Evolutionary conservation across 2,797 vertebrate genomes (phyloP).

Genomic region (Chrosomus eos): DNA sequence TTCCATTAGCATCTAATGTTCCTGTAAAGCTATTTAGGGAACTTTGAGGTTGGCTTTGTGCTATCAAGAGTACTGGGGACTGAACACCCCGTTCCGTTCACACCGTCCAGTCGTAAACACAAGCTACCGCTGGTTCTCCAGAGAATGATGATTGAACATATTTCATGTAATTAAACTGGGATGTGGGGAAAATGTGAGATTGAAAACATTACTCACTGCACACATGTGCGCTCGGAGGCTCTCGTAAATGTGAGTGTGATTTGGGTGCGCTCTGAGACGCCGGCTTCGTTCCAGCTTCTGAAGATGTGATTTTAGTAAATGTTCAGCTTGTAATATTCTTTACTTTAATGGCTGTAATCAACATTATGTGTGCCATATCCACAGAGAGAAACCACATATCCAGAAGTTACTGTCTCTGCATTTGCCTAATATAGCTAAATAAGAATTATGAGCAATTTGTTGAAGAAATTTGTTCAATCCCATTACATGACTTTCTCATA

Average conservation of each 20-base stretch:
- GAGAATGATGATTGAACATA: slow-evolving; percentile 39
- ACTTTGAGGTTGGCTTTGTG: slow-evolving; percentile 6
- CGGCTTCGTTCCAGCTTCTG: slow-evolving; percentile 15
- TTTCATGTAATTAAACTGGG: slow-evolving; percentile 54
- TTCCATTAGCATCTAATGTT: neutral
- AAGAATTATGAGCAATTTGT: slow-evolving; percentile 34
- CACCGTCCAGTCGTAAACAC: slow-evolving; percentile 24
- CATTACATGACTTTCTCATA: slow-evolving; percentile 27
- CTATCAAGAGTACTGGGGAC: neutral
- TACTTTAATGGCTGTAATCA: slow-evolving; percentile 47
- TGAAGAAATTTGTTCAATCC: slow-evolving; percentile 11
- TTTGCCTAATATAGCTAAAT: slow-evolving; percentile 27
- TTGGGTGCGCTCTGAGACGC: slow-evolving; percentile 27
- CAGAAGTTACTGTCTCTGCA: neutral
- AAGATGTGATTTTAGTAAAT: slow-evolving; percentile 39
- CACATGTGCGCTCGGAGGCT: slow-evolving; percentile 28
- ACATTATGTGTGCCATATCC: slow-evolving; percentile 17
- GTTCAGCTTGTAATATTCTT: slow-evolving; percentile 30
- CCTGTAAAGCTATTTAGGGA: neutral
- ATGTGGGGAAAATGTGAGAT: slow-evolving; percentile 45
- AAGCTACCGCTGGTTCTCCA: slow-evolving; percentile 7
- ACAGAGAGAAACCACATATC: slow-evolving; percentile 10
- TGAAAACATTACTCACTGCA: slow-evolving; percentile 59
- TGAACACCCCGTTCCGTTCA: neutral
- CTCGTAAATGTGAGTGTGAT: slow-evolving; percentile 53